Evolutionary conservation across 1,140 invertebrate genomes (phyloP).

Genomic region (Andrena cerasifolii): DNA sequence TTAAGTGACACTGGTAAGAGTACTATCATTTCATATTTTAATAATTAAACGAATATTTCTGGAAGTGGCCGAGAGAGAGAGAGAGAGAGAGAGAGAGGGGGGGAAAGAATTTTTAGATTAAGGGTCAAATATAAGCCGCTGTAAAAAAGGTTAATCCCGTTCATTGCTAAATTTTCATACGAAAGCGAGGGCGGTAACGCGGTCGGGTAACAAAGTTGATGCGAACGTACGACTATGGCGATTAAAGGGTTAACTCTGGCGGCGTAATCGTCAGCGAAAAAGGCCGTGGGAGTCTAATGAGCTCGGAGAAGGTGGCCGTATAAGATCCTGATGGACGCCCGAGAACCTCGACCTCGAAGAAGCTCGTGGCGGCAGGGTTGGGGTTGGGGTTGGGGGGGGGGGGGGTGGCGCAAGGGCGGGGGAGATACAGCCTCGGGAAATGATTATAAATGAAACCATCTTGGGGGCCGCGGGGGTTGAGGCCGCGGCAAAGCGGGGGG

Average conservation of each 20-base stretch:
- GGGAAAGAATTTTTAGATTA: too few species aligned
- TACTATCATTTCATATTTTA: too few species aligned
- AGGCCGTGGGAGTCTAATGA: constrained; percentile 48
- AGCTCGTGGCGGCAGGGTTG: not conserved
- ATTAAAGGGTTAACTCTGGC: constrained; percentile 41
- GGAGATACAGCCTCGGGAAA: constrained; percentile 76
- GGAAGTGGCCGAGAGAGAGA: too few species aligned
- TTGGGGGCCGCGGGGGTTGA: constrained; percentile 49
- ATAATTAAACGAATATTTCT: too few species aligned
- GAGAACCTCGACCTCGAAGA: constrained; percentile 39
- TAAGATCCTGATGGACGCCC: constrained; percentile 54
- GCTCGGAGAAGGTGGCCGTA: constrained; percentile 37
- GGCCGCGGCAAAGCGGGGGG: constrained; percentile 51
- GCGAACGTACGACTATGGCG: constrained; percentile 11
- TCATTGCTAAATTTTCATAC: constrained; percentile 3
- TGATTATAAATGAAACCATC: constrained; percentile 81
- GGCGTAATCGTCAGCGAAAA: constrained; percentile 20
- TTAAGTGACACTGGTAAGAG: too few species aligned
- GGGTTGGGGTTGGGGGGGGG: not conserved
- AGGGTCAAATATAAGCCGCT: not conserved
- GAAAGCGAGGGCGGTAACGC: not conserved
- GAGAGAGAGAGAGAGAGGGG: too few species aligned
- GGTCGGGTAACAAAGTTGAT: not conserved
- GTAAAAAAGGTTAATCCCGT: constrained; percentile 20
- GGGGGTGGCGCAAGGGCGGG: constrained; percentile 47